These are phyloP conservation scores for Actias luna DNA, from an alignment of 2,888 invertebrate genomes.

Conservation along the genomic window DNA sequence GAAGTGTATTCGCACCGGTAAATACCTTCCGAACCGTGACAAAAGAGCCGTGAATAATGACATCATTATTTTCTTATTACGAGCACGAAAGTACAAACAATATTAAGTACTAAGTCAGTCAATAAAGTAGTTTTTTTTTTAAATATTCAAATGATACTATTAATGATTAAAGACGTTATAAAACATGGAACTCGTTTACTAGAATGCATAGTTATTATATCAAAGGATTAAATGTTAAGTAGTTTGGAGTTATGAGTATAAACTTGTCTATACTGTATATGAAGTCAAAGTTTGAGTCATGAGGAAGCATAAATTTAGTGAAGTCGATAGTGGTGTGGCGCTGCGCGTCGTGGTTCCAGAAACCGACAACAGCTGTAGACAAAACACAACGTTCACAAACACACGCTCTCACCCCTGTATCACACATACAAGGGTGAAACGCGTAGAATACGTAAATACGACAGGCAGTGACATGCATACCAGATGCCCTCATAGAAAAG, in stretches of 20 bases:
- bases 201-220: constrained; percentile 52
- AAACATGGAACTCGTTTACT: constrained; percentile 35
- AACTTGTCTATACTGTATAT: constrained; percentile 45
- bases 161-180: constrained; percentile 28
- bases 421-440: constrained; percentile 47
- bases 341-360: constrained; percentile 55
- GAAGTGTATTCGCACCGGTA: constrained; percentile 67
- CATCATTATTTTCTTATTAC: constrained; percentile 70
- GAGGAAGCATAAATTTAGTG: constrained; percentile 79
- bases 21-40: constrained; percentile 65
- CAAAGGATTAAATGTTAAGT: constrained; percentile 58
- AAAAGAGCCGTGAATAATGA: constrained; percentile 76
- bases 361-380: constrained; percentile 78
- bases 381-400: constrained; percentile 61
- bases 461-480: constrained; percentile 76
- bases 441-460: constrained; percentile 68
- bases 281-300: constrained; percentile 67
- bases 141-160: not conserved
- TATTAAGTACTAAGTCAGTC: constrained; percentile 25
- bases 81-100: constrained; percentile 49
- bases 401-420: constrained; percentile 70
- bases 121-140: constrained; percentile 7
- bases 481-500: constrained; percentile 78
- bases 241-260: constrained; percentile 47
- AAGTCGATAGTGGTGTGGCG: constrained; percentile 60